phyloP scores from a whole-genome alignment of 1,140 invertebrate species.

The Drosophila auraria region DNA sequence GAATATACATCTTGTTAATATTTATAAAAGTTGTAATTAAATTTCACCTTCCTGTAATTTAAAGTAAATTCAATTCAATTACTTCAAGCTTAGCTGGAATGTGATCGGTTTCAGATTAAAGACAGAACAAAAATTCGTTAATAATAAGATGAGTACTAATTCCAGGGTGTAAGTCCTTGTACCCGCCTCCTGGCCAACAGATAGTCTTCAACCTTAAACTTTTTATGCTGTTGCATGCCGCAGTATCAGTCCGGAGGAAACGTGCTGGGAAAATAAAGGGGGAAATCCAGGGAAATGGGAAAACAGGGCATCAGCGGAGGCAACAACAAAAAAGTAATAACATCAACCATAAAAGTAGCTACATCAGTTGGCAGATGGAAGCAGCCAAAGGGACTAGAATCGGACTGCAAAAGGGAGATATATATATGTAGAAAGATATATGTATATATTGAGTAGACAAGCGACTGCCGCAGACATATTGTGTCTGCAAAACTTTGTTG shows the following conservation, averaged over 20 bases:
- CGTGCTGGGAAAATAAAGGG: conserved; percentile 12
- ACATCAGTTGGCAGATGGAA: conserved; percentile 80
- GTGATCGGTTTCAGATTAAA: neutral
- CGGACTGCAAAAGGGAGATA: conserved; percentile 12
- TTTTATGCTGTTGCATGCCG: conserved; percentile 66
- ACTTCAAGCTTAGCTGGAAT: too few relatives aligned
- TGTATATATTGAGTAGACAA: conserved; percentile 38
- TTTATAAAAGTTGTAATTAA: too few relatives aligned
- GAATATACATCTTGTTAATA: too few relatives aligned
- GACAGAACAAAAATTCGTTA: neutral
- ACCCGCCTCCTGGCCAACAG: neutral
- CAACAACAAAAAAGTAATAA: conserved; percentile 75
- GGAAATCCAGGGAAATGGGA: conserved; percentile 19
- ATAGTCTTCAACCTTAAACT: conserved; percentile 43
- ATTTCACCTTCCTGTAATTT: too few relatives aligned
- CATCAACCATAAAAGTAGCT: conserved; percentile 83
- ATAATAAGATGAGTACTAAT: neutral
- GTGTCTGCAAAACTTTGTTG: conserved; percentile 81
- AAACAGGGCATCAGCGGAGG: conserved; percentile 16
- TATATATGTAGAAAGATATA: conserved; percentile 16
- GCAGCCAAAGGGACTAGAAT: conserved; percentile 41
- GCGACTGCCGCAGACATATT: conserved; percentile 72
- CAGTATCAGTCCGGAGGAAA: conserved; percentile 38
- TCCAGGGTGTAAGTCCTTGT: neutral
- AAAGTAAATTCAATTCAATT: too few relatives aligned